Percentiles rank a stretch among this genome's conserved stretches.
phyloP scores from a whole-genome alignment of 1,140 invertebrate species.

The Dufourea novaeangliae region DNA sequence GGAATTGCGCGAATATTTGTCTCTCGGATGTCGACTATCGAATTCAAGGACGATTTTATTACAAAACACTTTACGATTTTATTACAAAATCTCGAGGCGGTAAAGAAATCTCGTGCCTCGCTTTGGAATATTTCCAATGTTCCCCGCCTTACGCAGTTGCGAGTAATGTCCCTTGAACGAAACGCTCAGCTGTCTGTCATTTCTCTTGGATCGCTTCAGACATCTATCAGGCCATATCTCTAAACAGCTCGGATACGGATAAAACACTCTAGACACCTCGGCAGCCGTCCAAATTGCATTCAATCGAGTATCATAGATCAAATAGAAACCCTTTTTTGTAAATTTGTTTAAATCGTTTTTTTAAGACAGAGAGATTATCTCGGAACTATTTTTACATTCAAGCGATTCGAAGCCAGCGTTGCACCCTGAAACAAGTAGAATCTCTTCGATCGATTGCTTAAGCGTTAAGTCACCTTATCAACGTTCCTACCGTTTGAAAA shows the following conservation, averaged over 20 bases:
- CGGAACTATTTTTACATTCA: neutral
- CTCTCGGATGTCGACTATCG: too few species aligned
- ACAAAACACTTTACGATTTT: neutral
- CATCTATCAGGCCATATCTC: neutral
- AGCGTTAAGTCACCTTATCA: neutral
- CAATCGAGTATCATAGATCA: too few species aligned
- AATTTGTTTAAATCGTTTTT: too few species aligned
- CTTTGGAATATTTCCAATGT: constrained; percentile 35
- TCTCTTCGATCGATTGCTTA: neutral
- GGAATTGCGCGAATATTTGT: neutral
- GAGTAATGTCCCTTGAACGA: neutral
- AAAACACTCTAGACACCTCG: neutral
- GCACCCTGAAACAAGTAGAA: neutral
- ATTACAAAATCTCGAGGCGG: neutral
- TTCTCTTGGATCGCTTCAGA: neutral
- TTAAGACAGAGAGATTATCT: too few species aligned
- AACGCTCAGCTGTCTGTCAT: neutral
- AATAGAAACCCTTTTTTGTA: too few species aligned
- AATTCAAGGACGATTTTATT: neutral
- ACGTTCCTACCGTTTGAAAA: too few species aligned
- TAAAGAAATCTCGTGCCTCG: constrained; percentile 7
- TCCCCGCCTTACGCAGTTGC: neutral
- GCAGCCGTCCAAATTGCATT: too few species aligned
- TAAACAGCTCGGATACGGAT: neutral
- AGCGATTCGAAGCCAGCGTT: neutral